Percentiles rank a stretch among this genome's conserved stretches.
These are phyloP conservation scores for Drosophila kohkoa DNA, from an alignment of 1,140 invertebrate genomes.

Conservation along the genomic window DNA sequence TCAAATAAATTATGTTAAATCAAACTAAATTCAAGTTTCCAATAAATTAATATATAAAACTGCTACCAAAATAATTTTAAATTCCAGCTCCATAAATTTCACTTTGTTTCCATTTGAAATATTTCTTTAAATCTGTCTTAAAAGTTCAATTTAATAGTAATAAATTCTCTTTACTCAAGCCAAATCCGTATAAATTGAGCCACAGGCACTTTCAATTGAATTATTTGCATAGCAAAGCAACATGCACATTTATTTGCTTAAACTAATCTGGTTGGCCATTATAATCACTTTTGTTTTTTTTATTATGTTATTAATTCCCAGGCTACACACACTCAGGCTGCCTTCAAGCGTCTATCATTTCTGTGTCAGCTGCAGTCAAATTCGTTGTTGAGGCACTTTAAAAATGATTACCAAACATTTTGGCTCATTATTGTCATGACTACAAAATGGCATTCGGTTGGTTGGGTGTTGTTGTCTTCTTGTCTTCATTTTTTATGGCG, in stretches of 20 bases:
- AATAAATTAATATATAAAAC: no score
- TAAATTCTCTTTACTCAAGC: no score
- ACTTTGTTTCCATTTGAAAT: no score
- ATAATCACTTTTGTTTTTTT: constrained; percentile 9
- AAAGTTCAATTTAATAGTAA: no score
- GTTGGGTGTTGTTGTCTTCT: constrained; percentile 12
- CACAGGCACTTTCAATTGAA: neutral
- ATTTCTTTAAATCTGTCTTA: no score
- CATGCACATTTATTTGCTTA: constrained; percentile 17
- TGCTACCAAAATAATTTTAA: no score
- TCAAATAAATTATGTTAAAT: no score
- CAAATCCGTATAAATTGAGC: no score
- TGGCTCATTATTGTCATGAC: constrained; percentile 66
- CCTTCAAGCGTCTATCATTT: constrained; percentile 16
- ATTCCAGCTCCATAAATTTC: no score
- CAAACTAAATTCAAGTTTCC: no score
- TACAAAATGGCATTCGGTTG: constrained; percentile 30
- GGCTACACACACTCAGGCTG: neutral
- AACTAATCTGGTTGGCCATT: neutral
- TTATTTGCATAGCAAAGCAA: neutral
- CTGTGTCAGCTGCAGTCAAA: constrained; percentile 36
- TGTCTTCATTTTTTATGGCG: constrained; percentile 57
- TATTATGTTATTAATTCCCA: constrained; percentile 23
- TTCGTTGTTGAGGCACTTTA: constrained; percentile 46
- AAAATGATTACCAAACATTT: constrained; percentile 78